Base-by-base conservation (phyloP, 2,888 invertebrate species). In the Cepaea hortensis region DNA sequence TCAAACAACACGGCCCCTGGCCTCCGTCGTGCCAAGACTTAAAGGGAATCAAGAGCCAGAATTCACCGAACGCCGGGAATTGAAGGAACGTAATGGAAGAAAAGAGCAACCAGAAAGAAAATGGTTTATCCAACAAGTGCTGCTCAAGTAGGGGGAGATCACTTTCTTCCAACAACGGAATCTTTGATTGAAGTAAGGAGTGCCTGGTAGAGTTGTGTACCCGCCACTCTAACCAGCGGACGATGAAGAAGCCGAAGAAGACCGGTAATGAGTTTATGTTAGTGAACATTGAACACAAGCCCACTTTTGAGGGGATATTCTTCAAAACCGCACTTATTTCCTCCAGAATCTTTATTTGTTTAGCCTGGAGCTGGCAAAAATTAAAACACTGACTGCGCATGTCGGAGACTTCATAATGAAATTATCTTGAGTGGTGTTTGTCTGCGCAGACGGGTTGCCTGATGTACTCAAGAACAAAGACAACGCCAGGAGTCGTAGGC, bases 51-150 rank as follows among this genome's bases (percentile, higher is more conserved):
- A n/a, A 50, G 65, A 76, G 65, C 48, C 23, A 46, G 23, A 46
- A 55, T 9, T 23, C n/a, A 23, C 18, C 62, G 65, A 15, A 15
- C 13, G 62, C 62, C 62, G 65, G 65, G 18, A 23, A 68, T 68
- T 11, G 55, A 55, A 11, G 55, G 55, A 55, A 35, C 35, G 35
- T 35, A 35, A 35, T 35, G 35, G 35, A 6, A 55, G 55, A 55
- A 55, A 11, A 55, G 55, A 61, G n/a, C 55, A 50, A 55, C n/a
- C 50, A n/a, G 23, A 61, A 77, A 79, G 35, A 35, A 62, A 82
- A 48, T 23, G 73, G 73, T 82, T 82, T 82, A 82, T 55, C 72
- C 72, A 72, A 73, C 82, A 18, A 50, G 72, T 5, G 55, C 72
- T 55, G 72, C 72, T 82, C 55, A 73, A 82, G 82, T 73, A 23